Base-by-base conservation (phyloP, 2,113 vertebrate genomes). In the Globicephala melas region DNA sequence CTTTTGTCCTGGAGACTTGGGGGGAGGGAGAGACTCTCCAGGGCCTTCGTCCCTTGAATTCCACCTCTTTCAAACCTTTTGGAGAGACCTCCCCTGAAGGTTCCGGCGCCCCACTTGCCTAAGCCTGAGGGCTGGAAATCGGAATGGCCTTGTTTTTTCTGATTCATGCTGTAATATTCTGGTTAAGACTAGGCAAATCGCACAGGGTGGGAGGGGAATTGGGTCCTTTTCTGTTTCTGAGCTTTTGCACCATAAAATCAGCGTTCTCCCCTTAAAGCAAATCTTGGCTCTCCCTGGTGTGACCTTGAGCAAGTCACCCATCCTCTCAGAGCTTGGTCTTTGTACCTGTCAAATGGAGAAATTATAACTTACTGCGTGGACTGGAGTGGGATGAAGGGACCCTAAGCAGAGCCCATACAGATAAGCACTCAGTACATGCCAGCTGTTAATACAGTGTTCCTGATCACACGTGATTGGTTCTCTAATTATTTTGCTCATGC, bases 1-100 rank as follows among this genome's bases (percentile, higher is more conserved):
- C 96, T 97, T 98, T 98, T 98, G 98, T 98, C 68, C 68, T 81
- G 83, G 89, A 68, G 83, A 70, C 50, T 31, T 41, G 68, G 94
- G 95, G 68, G 68, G 96, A 55, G 80, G 94, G 84, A 81, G 85
- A 84, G 68, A 11, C 31, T 44, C 38, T 76, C 18, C 17, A 2
- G 8, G 36, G 93, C 73, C 79, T 2, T 38, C 10, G 73, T 80
- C 77, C 86, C 92, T 70, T 5, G 84, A 96, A 96, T 97, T 89
- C 94, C 93, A 15, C 63, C 83, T 85, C 76, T n/a, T 80, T 31
- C 47, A 87, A 92, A 83, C 62, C 82, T 84, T 83, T 53, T 71
- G 74, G 63, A 8, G 17, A 79, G 68, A n/a, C 25, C 81, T 94
- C 96, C 89, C 89, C 73, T 85, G 91, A 67, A 71, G 89, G 38